phyloP scores from a whole-genome alignment of 2,888 invertebrate genomes.

The Agriopis aurantiaria region DNA sequence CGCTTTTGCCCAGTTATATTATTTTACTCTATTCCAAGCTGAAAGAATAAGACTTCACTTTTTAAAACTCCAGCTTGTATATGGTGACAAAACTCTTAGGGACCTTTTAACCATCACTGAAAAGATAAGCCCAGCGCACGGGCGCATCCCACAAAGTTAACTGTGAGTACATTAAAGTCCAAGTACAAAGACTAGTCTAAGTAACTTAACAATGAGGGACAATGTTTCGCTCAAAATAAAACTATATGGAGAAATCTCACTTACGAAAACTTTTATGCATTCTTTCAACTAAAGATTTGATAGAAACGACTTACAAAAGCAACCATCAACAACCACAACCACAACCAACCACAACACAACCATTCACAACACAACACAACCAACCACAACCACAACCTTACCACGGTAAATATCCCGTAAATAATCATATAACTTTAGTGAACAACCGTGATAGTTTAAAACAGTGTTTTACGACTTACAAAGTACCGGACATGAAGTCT shows the following conservation, averaged over 20 bases:
- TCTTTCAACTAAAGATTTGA: background rate
- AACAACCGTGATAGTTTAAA: too few species aligned
- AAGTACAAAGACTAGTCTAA: conserved; percentile 31
- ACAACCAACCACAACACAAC: too few species aligned
- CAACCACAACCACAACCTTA: too few species aligned
- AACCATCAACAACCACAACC: too few species aligned
- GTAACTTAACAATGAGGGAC: conserved; percentile 4
- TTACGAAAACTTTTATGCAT: too few species aligned
- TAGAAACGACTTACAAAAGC: background rate
- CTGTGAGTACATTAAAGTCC: conserved; percentile 74
- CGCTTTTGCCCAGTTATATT: too few species aligned
- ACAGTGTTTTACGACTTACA: too few species aligned
- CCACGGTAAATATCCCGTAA: too few species aligned
- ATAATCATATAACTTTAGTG: too few species aligned
- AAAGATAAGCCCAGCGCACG: conserved; percentile 70
- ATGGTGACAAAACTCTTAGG: conserved; percentile 68
- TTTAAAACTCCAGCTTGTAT: conserved; percentile 58
- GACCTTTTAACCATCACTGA: conserved; percentile 76
- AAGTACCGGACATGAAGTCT: too few species aligned
- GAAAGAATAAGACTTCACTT: background rate
- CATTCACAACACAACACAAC: too few species aligned
- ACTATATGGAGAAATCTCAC: background rate
- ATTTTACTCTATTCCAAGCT: too few species aligned
- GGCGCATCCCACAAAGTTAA: conserved; percentile 78
- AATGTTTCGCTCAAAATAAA: background rate